These are phyloP conservation scores for Melanotaenia nigrans DNA, from an alignment of 2,797 vertebrate species.

Conservation along the genomic window DNA sequence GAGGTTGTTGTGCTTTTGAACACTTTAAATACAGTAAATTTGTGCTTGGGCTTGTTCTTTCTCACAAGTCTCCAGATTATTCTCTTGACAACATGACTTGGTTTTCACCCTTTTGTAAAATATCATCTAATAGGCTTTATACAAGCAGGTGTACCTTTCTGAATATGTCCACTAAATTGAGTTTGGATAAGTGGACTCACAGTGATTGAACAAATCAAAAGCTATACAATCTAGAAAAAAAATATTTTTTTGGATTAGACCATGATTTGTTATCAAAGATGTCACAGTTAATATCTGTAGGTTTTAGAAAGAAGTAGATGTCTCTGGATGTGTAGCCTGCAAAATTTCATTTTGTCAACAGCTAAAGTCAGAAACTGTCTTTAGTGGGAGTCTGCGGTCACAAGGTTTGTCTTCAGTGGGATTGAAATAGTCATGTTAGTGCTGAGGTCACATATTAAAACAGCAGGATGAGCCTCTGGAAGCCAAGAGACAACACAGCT, in stretches of 20 bases:
- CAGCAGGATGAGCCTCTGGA: conserved; percentile 31
- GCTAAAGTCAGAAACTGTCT: conserved; percentile 32
- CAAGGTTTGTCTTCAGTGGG: conserved; percentile 41
- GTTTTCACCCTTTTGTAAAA: too few relatives aligned
- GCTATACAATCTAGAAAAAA: conserved; percentile 2
- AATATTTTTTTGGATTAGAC: conserved; percentile 2
- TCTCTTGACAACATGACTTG: not conserved
- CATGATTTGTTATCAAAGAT: conserved; percentile 10
- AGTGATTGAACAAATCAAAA: not conserved
- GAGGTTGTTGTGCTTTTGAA: not conserved
- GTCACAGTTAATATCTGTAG: not conserved
- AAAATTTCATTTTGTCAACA: conserved; percentile 10
- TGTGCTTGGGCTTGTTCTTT: not conserved
- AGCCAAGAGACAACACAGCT: conserved; percentile 39
- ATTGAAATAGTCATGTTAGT: conserved; percentile 44
- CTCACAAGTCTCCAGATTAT: not conserved
- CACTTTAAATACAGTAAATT: not conserved
- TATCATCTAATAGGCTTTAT: too few relatives aligned
- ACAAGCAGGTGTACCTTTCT: not conserved
- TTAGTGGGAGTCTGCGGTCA: conserved; percentile 38
- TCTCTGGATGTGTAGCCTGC: conserved; percentile 6
- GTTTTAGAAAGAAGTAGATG: conserved; percentile 5
- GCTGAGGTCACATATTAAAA: conserved; percentile 54
- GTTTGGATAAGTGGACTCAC: not conserved
- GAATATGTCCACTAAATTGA: not conserved